phyloP scores from a whole-genome alignment of 2,797 vertebrate species.

The Scolopax bukidnonensis region DNA sequence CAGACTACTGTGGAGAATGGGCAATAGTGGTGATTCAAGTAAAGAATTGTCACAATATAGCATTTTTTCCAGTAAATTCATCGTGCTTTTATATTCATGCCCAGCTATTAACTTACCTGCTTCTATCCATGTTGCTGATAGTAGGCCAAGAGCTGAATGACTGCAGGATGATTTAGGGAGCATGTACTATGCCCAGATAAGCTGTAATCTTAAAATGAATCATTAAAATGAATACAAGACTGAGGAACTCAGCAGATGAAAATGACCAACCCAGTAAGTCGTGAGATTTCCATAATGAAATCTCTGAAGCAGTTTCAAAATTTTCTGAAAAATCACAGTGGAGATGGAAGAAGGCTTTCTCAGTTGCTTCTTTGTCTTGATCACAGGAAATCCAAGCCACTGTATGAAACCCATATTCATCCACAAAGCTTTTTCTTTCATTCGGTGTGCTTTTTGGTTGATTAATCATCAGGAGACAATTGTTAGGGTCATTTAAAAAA shows the following conservation, averaged over 20 bases:
- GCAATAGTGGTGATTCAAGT: background rate
- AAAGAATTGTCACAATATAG: background rate
- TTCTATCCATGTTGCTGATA: background rate
- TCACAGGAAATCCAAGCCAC: background rate
- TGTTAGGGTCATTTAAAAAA: background rate
- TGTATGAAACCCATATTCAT: background rate
- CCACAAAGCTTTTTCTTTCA: background rate
- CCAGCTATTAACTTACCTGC: background rate
- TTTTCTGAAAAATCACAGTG: background rate
- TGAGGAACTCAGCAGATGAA: background rate
- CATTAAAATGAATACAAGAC: background rate
- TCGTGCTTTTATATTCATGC: background rate
- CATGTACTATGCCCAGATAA: background rate
- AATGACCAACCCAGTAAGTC: background rate
- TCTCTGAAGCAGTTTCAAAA: background rate
- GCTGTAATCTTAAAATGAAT: background rate
- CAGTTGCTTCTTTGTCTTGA: background rate
- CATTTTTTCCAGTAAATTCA: background rate
- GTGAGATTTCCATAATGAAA: background rate
- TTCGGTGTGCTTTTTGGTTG: background rate
- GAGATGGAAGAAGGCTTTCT: background rate
- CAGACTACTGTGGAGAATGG: background rate
- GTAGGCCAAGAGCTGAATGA: background rate
- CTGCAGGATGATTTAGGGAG: fast-evolving
- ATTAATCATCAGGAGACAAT: background rate